These are phyloP conservation scores for Bombus cullumanus DNA, from an alignment of 1,140 invertebrate species.

Conservation along the genomic window DNA sequence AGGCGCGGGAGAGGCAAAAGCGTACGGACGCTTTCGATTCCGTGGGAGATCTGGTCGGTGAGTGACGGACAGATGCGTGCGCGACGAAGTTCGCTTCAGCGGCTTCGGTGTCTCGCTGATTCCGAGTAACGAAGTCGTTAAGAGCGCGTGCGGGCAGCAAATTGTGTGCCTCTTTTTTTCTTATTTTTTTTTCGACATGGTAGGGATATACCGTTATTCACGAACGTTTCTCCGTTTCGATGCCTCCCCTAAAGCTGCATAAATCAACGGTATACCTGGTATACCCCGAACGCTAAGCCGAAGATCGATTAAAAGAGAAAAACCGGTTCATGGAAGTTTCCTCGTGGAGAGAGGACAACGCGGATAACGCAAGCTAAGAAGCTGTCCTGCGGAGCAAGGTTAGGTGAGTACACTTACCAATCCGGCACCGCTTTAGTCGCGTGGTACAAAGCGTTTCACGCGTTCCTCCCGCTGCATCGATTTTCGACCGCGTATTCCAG, in stretches of 20 bases:
- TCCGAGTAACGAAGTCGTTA: neutral
- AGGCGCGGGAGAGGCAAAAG: constrained; percentile 41
- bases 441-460: constrained; percentile 9
- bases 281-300: neutral
- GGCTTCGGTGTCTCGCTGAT: constrained; percentile 15
- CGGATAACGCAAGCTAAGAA: constrained; percentile 18
- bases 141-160: constrained; percentile 34
- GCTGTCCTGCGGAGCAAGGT: constrained; percentile 51
- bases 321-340: constrained; percentile 38
- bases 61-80: constrained; percentile 21
- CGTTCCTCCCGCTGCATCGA: constrained; percentile 39
- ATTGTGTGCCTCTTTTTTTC: constrained; percentile 12
- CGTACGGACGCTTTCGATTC: constrained; percentile 39
- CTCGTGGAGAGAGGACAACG: neutral
- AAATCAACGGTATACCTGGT: neutral
- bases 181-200: constrained; percentile 30
- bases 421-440: constrained; percentile 7
- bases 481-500: constrained; percentile 28
- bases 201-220: constrained; percentile 45
- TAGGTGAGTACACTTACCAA: constrained; percentile 50
- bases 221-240: constrained; percentile 14
- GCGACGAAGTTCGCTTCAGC: neutral
- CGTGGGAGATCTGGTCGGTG: neutral
- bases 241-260: constrained; percentile 16
- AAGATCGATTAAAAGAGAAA: constrained; percentile 4